A percentile compares a stretch with the other conserved stretches of the same genome.
Conservation (phyloP, 2,797 vertebrate genomes). For the Brachymystax lenok region DNA sequence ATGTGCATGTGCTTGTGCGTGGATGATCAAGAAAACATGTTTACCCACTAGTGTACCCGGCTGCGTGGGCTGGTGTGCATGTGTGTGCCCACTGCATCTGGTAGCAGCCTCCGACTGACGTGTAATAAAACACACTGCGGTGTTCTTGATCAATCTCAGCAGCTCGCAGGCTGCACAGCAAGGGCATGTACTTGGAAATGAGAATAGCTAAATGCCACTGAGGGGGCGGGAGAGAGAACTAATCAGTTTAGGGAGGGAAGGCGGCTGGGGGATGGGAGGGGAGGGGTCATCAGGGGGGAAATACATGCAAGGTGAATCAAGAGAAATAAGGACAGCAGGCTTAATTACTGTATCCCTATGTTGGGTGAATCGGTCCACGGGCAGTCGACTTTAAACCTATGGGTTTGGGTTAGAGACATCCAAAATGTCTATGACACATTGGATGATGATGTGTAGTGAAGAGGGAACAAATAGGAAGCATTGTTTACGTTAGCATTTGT, state of each 20-base stretch:
- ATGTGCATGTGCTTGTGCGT: conserved; percentile 4
- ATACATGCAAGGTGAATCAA: conserved; percentile 68
- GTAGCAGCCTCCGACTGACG: conserved; percentile 68
- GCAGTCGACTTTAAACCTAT: not conserved
- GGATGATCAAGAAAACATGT: conserved; percentile 17
- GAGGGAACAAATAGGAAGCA: not conserved
- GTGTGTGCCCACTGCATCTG: conserved; percentile 41
- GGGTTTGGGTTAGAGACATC: conserved; percentile 49
- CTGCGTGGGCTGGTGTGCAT: conserved; percentile 9
- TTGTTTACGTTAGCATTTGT: not conserved
- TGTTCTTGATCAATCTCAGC: conserved; percentile 90
- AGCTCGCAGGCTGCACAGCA: conserved; percentile 88
- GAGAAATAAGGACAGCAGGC: conserved; percentile 55
- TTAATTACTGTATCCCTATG: conserved; percentile 64
- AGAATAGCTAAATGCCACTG: conserved; percentile 91
- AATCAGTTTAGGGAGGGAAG: conserved; percentile 71
- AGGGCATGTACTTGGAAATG: conserved; percentile 99
- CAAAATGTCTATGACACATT: conserved; percentile 4
- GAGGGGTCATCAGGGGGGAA: conserved; percentile 55
- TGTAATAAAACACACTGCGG: conserved; percentile 92
- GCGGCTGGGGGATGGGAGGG: conserved; percentile 25
- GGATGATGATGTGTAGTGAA: conserved; percentile 16
- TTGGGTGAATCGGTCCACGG: too few species aligned
- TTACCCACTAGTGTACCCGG: conserved; percentile 23
- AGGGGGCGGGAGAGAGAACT: conserved; percentile 76